phyloP scores from a whole-genome alignment of 2,888 invertebrate genomes.

The Plebejus melissa region DNA sequence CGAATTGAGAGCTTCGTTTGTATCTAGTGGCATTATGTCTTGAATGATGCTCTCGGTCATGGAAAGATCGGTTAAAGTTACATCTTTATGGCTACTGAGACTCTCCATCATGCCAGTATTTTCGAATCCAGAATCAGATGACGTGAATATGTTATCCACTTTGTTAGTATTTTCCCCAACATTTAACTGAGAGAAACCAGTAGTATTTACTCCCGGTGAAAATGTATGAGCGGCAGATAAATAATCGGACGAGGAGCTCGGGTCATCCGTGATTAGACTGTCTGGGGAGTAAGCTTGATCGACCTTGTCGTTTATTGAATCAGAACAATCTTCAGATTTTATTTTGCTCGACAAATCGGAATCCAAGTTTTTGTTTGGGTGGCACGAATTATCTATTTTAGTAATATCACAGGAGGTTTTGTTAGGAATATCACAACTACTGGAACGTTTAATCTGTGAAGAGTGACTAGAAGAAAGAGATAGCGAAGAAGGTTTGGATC shows the following conservation, averaged over 20 bases:
- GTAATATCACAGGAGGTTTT: conserved; percentile 30
- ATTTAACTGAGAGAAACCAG: conserved; percentile 52
- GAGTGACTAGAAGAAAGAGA: conserved; percentile 65
- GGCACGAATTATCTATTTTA: conserved; percentile 21
- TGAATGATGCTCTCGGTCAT: conserved; percentile 66
- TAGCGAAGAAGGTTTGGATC: conserved; percentile 59
- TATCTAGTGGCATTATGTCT: conserved; percentile 58
- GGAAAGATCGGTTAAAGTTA: conserved; percentile 60
- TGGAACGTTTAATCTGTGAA: conserved; percentile 66
- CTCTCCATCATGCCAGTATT: conserved; percentile 64
- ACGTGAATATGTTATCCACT: conserved; percentile 64
- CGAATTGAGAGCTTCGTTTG: conserved; percentile 42
- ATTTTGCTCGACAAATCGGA: conserved; percentile 30
- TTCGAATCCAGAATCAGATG: conserved; percentile 72
- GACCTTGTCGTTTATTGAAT: conserved; percentile 36
- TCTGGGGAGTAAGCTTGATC: conserved; percentile 55
- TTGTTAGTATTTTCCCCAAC: conserved; percentile 51
- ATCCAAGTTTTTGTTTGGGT: conserved; percentile 38
- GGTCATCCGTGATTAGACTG: conserved; percentile 63
- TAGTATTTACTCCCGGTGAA: conserved; percentile 53
- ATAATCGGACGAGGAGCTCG: conserved; percentile 68
- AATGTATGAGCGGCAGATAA: conserved; percentile 61
- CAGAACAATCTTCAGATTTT: conserved; percentile 44
- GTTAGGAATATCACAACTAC: conserved; percentile 60
- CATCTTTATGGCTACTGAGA: conserved; percentile 59